phyloP scores from a whole-genome alignment of 1,140 invertebrate genomes.

The Gryllus bimaculatus region DNA sequence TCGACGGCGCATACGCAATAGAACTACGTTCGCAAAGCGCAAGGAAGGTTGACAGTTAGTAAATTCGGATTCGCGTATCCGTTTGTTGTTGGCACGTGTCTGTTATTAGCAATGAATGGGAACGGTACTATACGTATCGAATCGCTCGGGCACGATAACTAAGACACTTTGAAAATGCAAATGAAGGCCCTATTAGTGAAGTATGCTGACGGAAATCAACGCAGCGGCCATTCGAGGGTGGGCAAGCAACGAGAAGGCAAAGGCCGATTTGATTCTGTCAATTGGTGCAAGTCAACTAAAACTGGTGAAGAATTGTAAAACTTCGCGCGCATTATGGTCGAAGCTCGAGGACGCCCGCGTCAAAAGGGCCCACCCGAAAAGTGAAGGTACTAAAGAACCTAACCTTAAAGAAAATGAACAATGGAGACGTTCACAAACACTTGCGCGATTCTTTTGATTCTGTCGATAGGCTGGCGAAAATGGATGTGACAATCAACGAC shows the following conservation, averaged over 20 bases:
- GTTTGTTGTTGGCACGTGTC: neutral
- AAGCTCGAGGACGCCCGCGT: neutral
- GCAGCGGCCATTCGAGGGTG: neutral
- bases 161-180: neutral
- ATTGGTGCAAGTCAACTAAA: neutral
- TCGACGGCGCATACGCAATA: no score
- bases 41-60: neutral
- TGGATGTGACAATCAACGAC: neutral
- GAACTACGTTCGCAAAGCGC: no score
- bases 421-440: neutral
- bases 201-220: neutral
- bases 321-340: neutral
- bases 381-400: neutral
- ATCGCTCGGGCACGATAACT: neutral
- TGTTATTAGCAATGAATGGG: neutral
- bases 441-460: neutral
- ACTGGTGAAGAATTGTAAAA: neutral
- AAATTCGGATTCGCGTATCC: neutral
- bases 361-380: neutral
- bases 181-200: neutral
- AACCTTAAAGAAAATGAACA: neutral
- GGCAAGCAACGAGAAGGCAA: neutral
- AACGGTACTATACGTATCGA: neutral
- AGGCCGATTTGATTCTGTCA: neutral
- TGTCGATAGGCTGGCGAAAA: neutral